These are phyloP conservation scores for Keiferia lycopersicella DNA, from an alignment of 2,888 invertebrate species.

Conservation along the genomic window DNA sequence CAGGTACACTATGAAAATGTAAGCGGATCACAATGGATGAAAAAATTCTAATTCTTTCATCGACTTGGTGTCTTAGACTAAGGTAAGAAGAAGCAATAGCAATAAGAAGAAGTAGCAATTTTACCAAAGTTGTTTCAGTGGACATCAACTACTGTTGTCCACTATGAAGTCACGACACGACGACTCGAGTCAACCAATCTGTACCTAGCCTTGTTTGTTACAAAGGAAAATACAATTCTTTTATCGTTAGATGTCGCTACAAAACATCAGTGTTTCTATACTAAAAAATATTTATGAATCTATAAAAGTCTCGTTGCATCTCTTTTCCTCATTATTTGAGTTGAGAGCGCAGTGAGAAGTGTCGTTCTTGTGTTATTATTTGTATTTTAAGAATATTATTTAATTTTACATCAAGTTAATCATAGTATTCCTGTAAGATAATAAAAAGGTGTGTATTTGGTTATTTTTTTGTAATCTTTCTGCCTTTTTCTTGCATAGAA, in stretches of 20 bases:
- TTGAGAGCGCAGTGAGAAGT: conserved; percentile 18
- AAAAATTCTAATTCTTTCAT: too few relatives aligned
- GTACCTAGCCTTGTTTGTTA: too few relatives aligned
- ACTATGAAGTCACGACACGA: too few relatives aligned
- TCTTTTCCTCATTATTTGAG: conserved; percentile 25
- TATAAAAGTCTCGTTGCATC: conserved; percentile 14
- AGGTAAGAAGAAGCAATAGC: too few relatives aligned
- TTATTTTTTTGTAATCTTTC: neutral
- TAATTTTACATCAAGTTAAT: neutral
- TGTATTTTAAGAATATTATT: conserved; percentile 26
- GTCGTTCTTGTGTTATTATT: conserved; percentile 21
- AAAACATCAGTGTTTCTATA: conserved; percentile 21
- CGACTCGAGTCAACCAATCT: too few relatives aligned
- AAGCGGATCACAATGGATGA: too few relatives aligned
- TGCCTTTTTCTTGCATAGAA: neutral
- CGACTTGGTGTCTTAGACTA: too few relatives aligned
- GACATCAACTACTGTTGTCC: too few relatives aligned
- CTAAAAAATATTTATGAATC: conserved; percentile 16
- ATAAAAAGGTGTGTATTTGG: conserved; percentile 1
- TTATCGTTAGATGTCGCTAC: neutral
- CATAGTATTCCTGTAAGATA: conserved; percentile 10
- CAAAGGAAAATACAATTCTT: neutral
- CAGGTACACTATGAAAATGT: too few relatives aligned
- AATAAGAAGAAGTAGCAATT: too few relatives aligned
- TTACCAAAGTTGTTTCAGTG: too few relatives aligned